These are phyloP conservation scores for Philonicus albiceps DNA, from an alignment of 2,888 invertebrate species.

Conservation along the genomic window DNA sequence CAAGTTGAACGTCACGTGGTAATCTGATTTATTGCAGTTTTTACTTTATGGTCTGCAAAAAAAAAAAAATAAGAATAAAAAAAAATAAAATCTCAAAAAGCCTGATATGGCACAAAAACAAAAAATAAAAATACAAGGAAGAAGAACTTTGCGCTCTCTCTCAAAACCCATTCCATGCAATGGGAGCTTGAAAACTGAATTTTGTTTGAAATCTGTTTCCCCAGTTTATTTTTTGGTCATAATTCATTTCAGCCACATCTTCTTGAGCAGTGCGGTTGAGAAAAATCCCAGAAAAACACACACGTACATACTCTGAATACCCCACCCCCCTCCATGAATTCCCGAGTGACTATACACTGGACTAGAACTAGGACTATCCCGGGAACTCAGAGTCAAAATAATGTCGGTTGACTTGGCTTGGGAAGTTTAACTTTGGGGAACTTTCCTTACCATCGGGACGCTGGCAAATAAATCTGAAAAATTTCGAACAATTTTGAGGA, in stretches of 20 bases:
- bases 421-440: neutral
- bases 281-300: neutral
- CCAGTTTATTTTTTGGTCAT: slow-evolving; percentile 20
- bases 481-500: neutral
- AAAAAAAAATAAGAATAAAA: neutral
- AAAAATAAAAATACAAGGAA: neutral
- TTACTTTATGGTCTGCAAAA: slow-evolving; percentile 5
- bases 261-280: neutral
- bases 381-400: neutral
- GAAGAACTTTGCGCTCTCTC: neutral
- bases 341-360: neutral
- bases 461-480: neutral
- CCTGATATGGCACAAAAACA: neutral
- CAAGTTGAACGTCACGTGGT: slow-evolving; percentile 28
- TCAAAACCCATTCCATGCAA: neutral
- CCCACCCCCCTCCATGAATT: neutral
- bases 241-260: slow-evolving; percentile 19
- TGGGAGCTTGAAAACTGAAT: neutral
- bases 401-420: neutral
- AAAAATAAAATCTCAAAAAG: neutral
- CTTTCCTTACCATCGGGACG: neutral
- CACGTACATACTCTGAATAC: neutral
- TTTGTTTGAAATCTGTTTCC: slow-evolving; percentile 22
- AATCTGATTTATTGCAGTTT: slow-evolving; percentile 29
- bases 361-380: neutral